Evolutionary conservation across 2,113 vertebrate species (phyloP).

Genomic region (Myanophis thanlyinensis): DNA sequence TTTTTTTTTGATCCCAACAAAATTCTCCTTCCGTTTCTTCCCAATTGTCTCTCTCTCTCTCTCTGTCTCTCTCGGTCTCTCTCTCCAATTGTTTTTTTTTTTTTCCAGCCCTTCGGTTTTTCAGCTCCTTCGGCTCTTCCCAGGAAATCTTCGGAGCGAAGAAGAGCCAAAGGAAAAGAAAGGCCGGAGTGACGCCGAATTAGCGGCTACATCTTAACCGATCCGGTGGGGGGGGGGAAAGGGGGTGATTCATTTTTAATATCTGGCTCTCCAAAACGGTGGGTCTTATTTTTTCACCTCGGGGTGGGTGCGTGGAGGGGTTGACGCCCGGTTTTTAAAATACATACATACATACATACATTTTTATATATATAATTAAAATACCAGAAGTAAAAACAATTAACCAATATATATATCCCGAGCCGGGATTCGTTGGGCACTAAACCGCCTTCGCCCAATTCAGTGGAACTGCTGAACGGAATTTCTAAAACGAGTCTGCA

Average conservation of each 20-base stretch:
- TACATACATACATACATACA: too few species aligned
- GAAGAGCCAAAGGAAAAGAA: neutral
- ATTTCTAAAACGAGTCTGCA: neutral
- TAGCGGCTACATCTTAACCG: neutral
- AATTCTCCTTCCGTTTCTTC: neutral
- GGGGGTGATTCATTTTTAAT: too few species aligned
- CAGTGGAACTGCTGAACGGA: neutral
- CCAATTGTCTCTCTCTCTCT: neutral
- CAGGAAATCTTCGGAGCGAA: neutral
- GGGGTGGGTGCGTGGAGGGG: neutral
- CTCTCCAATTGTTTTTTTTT: neutral
- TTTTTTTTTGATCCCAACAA: too few species aligned
- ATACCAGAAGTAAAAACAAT: too few species aligned
- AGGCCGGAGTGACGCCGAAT: neutral
- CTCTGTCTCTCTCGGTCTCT: neutral
- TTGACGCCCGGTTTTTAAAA: neutral
- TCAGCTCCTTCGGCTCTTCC: neutral
- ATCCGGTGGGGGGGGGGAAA: accelerated
- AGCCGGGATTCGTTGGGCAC: too few species aligned
- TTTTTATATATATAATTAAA: too few species aligned
- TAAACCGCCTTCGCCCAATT: neutral
- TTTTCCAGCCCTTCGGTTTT: neutral
- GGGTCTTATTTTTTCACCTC: neutral
- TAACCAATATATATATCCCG: too few species aligned
- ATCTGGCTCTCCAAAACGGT: neutral